These are phyloP conservation scores for Neodiprion fabricii DNA, from an alignment of 1,140 invertebrate species.

Conservation along the genomic window DNA sequence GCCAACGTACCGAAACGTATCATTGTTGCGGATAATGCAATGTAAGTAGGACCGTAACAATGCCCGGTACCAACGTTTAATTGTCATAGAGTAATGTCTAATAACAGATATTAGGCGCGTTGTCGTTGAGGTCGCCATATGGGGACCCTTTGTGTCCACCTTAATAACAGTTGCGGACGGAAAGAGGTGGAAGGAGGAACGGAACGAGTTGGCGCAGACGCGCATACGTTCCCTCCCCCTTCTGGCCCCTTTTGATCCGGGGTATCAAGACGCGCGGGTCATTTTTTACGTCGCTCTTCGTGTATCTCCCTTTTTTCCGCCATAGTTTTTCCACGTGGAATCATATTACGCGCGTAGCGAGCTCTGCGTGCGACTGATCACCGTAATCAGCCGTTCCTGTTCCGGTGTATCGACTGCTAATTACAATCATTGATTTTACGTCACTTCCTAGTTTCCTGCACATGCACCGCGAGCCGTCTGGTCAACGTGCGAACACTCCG, in stretches of 20 bases:
- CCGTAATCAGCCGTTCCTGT: slow-evolving; percentile 55
- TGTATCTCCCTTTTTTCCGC: slow-evolving; percentile 26
- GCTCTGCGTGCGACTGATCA: slow-evolving; percentile 53
- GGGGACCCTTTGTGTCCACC: slow-evolving; percentile 54
- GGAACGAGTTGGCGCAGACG: slow-evolving; percentile 46
- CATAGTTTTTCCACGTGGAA: slow-evolving; percentile 41
- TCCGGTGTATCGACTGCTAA: slow-evolving; percentile 55
- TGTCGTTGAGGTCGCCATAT: slow-evolving; percentile 51
- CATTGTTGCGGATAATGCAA: slow-evolving; percentile 56
- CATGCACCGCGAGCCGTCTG: slow-evolving; percentile 11
- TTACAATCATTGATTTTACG: slow-evolving; percentile 57
- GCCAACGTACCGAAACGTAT: slow-evolving; percentile 61
- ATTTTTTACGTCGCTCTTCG: slow-evolving; percentile 24
- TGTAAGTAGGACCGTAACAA: slow-evolving; percentile 58
- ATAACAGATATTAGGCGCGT: slow-evolving; percentile 60
- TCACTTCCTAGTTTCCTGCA: slow-evolving; percentile 47
- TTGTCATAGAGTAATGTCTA: slow-evolving; percentile 64
- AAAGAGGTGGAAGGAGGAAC: slow-evolving; percentile 37
- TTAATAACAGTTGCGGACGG: slow-evolving; percentile 55
- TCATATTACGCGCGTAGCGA: slow-evolving; percentile 40
- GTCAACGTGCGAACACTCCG: not conserved
- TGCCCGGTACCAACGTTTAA: slow-evolving; percentile 60
- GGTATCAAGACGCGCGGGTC: slow-evolving; percentile 22
- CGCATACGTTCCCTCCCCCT: slow-evolving; percentile 52
- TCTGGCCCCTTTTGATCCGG: slow-evolving; percentile 39